Base-by-base conservation (phyloP, 2,797 vertebrate species). In the Galagoides demidoff region DNA sequence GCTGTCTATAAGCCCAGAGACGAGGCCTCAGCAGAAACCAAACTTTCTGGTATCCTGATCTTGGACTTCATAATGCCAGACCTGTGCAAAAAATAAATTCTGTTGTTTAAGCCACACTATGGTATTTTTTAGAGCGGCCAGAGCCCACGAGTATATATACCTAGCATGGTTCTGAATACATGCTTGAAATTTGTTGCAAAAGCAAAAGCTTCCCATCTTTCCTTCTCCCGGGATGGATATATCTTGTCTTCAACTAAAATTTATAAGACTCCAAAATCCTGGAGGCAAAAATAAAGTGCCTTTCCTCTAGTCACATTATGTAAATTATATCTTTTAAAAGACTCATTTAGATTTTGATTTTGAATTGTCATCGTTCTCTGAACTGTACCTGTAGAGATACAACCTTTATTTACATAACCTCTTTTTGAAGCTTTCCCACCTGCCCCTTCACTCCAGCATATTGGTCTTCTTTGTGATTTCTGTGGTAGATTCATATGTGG, bases 301-400 rank as follows among this genome's bases (percentile, higher is more conserved):
- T 43, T 1, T 12, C 34, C 29, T 61, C 22, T 63, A 57, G 55
- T 52, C 45, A 59, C 76, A 27, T 49, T 84, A 27, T 79, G 45
- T 76, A 84, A 90, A 89, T 49, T 37, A 57, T 43, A 61, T 31
- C 34, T 25, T 52, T 78, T 45, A 74, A 34, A 49, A 3, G 9
- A 85, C 8, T 77, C 31, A 43, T 87, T 89, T 88, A 49, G 31
- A 57, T 85, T 88, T 52, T 57, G 23, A 85, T 93, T 90, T 94
- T 73, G 39, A 87, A 70, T 13, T 39, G 31, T 22, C 11, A 11
- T 71, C 29, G 39, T 89, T 94, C 29, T 85, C 49, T 64, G 34
- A 97, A 77, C 17, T 37, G 43, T 73, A 81, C n/a, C 63, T 79
- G 14, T 19, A 63, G 22, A 12, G 19, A 61, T 86, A 74, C 13